phyloP scores from a whole-genome alignment of 2,797 vertebrate genomes.

The Epinephelus awoara region DNA sequence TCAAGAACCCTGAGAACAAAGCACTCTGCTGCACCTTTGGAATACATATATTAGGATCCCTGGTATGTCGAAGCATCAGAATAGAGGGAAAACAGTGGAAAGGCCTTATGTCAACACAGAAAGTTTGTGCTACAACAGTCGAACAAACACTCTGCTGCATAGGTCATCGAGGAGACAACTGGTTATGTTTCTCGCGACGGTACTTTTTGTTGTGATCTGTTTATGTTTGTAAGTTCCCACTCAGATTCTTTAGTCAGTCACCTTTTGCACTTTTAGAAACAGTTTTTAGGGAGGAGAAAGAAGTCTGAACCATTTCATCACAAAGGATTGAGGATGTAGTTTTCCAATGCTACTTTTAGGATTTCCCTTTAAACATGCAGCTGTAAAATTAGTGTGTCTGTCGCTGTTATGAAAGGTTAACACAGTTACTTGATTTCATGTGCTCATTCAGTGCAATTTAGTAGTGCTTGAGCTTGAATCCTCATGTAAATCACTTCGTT shows the following conservation, averaged over 20 bases:
- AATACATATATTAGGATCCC: conserved; percentile 19
- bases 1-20: conserved; percentile 15
- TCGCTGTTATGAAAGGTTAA: not conserved
- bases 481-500: not conserved
- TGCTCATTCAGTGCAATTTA: not conserved
- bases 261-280: conserved; percentile 2
- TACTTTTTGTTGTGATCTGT: conserved; percentile 12
- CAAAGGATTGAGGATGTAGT: not conserved
- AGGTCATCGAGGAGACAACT: conserved; percentile 10
- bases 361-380: not conserved
- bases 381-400: not conserved
- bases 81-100: not conserved
- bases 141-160: conserved; percentile 7
- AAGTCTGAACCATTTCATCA: not conserved
- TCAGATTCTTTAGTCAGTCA: conserved; percentile 12
- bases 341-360: not conserved
- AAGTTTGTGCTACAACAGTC: conserved; percentile 6
- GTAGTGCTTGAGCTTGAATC: not conserved
- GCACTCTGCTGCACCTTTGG: conserved; percentile 1
- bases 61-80: conserved; percentile 11
- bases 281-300: not conserved
- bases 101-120: not conserved
- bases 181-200: not conserved
- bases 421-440: not conserved
- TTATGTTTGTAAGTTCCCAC: not conserved